These are phyloP conservation scores for Sus cebifrons DNA, from an alignment of 2,797 vertebrate genomes.

Conservation along the genomic window DNA sequence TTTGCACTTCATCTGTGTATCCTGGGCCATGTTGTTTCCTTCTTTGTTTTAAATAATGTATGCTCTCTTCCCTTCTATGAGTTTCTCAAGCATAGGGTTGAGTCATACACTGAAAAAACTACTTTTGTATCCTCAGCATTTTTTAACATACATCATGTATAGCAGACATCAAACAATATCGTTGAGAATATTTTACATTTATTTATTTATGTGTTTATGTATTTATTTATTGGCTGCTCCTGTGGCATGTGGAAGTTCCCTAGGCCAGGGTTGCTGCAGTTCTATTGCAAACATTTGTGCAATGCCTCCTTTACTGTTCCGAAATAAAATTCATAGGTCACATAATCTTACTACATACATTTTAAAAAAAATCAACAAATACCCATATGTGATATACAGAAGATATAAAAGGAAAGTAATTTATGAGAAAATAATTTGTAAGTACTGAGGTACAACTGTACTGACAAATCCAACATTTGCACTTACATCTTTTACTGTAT, in stretches of 20 bases:
- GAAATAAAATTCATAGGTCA: constrained; percentile 56
- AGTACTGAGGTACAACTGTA: neutral
- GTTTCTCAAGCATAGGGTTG: neutral
- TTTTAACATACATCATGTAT: neutral
- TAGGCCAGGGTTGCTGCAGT: neutral
- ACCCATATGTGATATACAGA: neutral
- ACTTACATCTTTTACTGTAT: neutral
- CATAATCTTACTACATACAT: neutral
- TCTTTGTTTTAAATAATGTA: neutral
- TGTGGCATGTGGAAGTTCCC: too few relatives aligned
- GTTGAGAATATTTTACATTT: neutral
- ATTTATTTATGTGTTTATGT: neutral
- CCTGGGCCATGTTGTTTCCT: neutral
- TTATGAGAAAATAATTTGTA: constrained; percentile 51
- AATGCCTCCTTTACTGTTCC: neutral
- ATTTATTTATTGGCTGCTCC: too few relatives aligned
- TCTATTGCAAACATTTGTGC: constrained; percentile 1
- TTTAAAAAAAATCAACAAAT: constrained; percentile 40
- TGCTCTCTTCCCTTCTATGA: neutral
- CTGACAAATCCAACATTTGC: neutral
- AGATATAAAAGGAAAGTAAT: constrained; percentile 21
- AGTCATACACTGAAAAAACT: neutral
- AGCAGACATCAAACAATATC: neutral
- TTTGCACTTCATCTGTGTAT: neutral
- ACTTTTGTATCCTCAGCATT: neutral